Base-by-base conservation (phyloP, 1,140 invertebrate species). In the Maniola jurtina region DNA sequence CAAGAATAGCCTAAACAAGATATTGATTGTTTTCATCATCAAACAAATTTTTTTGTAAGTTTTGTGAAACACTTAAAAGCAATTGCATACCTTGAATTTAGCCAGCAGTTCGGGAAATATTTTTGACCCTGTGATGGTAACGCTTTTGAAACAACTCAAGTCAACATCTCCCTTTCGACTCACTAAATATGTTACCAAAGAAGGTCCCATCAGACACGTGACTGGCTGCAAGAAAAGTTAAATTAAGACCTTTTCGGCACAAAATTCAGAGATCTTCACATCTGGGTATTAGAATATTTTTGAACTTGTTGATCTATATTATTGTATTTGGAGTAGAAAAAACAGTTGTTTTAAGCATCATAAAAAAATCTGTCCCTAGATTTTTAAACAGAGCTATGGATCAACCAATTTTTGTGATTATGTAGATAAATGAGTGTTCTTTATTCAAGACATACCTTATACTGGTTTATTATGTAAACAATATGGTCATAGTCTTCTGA, bases 401-500 rank as follows among this genome's bases (percentile, higher is more conserved):
- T 25, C 7, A 40, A 40, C 38, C 7, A 40, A 40, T 7, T n/a
- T n/a, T n/a, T n/a, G n/a, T n/a, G n/a, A 11, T 40, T 40, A 11
- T 40, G 10, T 40, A 40, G 10, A 40, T 11, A 40, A 40, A 40
- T 40, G 2, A 40, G 7, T 40, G 7, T 40, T 45, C 1, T 45
- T 11, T 45, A 1, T 45, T n/a, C 42, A 0, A 33, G 13, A 55
- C 52, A 59, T 73, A 87, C 86, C 77, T 75, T 81, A 60, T 87
- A 87, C 64, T 81, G 77, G 58, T 89, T 89, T 10, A 89, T 89
- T n/a, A 86, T 71, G 25, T 84, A 74, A 13, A 87, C 79, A 6
- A 84, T 25, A 61, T 85, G 78, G 9, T 80, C 79, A 1, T 75
- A 48, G 35, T 80, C 75, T 0, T 68, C 62, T 0, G 76, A 69